Base-by-base conservation (phyloP, 2,888 invertebrate species). In the Andrena hattorfiana region DNA sequence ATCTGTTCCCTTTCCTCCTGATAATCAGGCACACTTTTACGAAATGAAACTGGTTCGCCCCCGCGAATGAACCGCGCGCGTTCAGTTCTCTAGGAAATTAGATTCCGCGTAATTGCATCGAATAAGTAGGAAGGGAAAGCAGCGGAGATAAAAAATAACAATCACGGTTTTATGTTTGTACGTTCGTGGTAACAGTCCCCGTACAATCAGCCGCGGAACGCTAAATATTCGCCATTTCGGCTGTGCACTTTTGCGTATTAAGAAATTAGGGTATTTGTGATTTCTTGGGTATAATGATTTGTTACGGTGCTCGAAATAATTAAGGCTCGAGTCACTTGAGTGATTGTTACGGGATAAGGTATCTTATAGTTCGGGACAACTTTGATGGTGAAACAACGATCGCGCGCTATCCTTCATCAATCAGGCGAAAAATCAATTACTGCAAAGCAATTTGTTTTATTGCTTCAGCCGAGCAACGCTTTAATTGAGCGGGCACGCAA, bases 21-120 rank as follows among this genome's bases (percentile, higher is more conserved):
- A 66, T 70, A 69, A 66, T 78, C 51, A 49, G 10, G 2, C 10
- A 30, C 72, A 63, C 54, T 78, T 78, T 81, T 68, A 42, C 48
- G 49, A 72, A 81, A 78, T 72, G 71, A 49, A 78, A 78, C 72
- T 51, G 30, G 72, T 72, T 23, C 56, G 49, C 32, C 32, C 13
- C 26, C 35, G 30, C 30, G 26, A 62, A 20, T 56, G 32, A 54
- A 71, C 66, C 62, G 77, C 56, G 10, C 16, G 49, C 63, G 75
- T 66, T 26, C 49, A 56, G 63, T 10, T n/a, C 42, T 42, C 23
- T 70, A 67, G 66, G 66, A 77, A 80, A 80, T 80, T 80, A 71
- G 77, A 80, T 80, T 77, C 51, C 66, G 35, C 42, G 66, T 72
- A 71, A 80, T 77, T 66, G 66, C 66, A 23, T 35, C 64, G 70